Conservation (phyloP, 2,888 invertebrate species). For the Brachyptera putata region DNA sequence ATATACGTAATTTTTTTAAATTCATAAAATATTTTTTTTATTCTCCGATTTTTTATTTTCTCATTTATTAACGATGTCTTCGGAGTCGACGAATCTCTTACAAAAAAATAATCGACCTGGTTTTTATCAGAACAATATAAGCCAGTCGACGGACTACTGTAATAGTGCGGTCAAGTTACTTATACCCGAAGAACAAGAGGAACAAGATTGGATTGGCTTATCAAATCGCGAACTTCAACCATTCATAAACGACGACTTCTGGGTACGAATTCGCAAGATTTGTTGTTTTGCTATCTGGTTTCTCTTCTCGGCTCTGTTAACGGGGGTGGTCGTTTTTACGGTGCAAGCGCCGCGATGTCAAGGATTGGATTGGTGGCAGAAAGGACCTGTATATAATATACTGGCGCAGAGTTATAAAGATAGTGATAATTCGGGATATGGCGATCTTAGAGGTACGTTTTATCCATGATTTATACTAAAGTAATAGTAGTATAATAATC, state of each 20-base stretch:
- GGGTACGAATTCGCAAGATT: conserved; percentile 11
- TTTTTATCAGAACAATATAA: not conserved
- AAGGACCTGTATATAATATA: conserved; percentile 13
- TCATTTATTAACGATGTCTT: too few relatives aligned
- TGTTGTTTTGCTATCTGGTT: conserved; percentile 1
- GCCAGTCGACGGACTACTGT: conserved; percentile 1
- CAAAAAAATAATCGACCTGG: too few relatives aligned
- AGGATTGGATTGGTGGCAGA: conserved; percentile 20
- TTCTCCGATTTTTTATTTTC: too few relatives aligned
- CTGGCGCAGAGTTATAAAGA: not conserved
- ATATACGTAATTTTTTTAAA: too few relatives aligned
- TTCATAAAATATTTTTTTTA: too few relatives aligned
- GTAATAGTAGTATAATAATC: too few relatives aligned
- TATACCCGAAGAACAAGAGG: not conserved
- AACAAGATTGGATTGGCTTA: conserved; percentile 3
- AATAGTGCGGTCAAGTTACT: conserved; percentile 5
- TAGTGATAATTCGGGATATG: not conserved
- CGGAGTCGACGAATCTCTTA: too few relatives aligned
- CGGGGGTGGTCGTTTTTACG: not conserved
- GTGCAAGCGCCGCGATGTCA: conserved; percentile 17
- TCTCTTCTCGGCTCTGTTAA: conserved; percentile 1
- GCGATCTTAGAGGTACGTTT: conserved; percentile 2
- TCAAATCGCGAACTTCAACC: not conserved
- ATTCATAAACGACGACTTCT: conserved; percentile 17
- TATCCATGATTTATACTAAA: too few relatives aligned